Conservation (phyloP, 1,140 invertebrate genomes). For the Hycleus cichorii region DNA sequence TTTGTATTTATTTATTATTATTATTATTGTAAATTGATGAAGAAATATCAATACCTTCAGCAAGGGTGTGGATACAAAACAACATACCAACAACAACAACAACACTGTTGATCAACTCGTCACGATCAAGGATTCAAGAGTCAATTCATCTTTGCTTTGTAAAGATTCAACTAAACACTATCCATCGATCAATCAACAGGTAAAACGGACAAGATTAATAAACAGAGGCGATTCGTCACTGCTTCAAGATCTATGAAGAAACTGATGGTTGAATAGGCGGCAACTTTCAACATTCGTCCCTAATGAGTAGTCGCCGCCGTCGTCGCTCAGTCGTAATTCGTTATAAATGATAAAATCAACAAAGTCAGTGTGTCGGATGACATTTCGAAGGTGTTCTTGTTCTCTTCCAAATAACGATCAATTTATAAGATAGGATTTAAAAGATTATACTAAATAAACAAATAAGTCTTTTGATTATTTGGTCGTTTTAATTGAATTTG, state of each 20-base stretch:
- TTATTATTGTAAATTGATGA: too few relatives aligned
- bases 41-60: too few relatives aligned
- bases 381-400: constrained; percentile 13
- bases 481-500: too few relatives aligned
- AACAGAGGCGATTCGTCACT: constrained; percentile 4
- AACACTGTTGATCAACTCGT: too few relatives aligned
- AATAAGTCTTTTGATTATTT: too few relatives aligned
- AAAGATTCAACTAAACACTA: not conserved
- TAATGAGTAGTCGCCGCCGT: constrained; percentile 14
- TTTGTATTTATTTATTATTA: too few relatives aligned
- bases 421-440: not conserved
- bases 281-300: not conserved
- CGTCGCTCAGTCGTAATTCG: constrained; percentile 11
- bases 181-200: constrained; percentile 8
- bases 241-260: not conserved
- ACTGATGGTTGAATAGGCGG: constrained; percentile 4
- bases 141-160: too few relatives aligned
- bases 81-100: too few relatives aligned
- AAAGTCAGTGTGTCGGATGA: constrained; percentile 3
- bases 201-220: constrained; percentile 8
- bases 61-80: too few relatives aligned
- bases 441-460: too few relatives aligned
- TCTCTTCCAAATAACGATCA: constrained; percentile 1
- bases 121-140: not conserved
- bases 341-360: constrained; percentile 15